These are phyloP conservation scores for Zaprionus capensis DNA, from an alignment of 1,140 invertebrate species.

Conservation along the genomic window DNA sequence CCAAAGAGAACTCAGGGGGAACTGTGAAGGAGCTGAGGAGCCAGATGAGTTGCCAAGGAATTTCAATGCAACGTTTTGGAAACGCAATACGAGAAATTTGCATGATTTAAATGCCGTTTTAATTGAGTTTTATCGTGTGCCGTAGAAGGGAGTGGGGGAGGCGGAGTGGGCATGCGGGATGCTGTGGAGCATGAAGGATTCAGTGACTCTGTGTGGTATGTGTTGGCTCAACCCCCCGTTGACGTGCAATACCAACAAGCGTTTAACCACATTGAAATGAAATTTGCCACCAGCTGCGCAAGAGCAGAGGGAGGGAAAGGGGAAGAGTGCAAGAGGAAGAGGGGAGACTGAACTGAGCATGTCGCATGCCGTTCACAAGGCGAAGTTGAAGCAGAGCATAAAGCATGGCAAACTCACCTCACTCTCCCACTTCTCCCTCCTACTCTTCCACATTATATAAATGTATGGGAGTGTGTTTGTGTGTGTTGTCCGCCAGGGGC, in stretches of 20 bases:
- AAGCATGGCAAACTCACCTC: constrained; percentile 31
- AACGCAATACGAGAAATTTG: constrained; percentile 63
- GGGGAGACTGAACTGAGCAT: constrained; percentile 32
- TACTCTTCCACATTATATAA: background rate
- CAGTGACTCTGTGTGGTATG: constrained; percentile 9
- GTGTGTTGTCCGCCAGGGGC: constrained; percentile 37
- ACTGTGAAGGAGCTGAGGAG: constrained; percentile 22
- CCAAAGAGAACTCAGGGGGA: constrained; percentile 10
- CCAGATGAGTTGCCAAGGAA: constrained; percentile 56
- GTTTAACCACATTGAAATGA: constrained; percentile 72
- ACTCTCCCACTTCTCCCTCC: background rate
- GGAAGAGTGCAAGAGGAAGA: background rate
- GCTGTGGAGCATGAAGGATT: constrained; percentile 6
- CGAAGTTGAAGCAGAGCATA: constrained; percentile 43
- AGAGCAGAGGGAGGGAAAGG: background rate
- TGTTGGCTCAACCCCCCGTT: constrained; percentile 52
- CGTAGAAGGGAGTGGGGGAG: background rate
- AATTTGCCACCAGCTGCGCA: constrained; percentile 71
- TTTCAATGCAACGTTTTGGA: constrained; percentile 52
- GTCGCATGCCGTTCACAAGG: constrained; percentile 70
- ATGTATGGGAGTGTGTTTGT: constrained; percentile 8
- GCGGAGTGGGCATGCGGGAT: background rate
- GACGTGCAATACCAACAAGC: constrained; percentile 77
- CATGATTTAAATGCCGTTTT: constrained; percentile 82
- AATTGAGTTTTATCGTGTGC: constrained; percentile 64